These are phyloP conservation scores for Drosophila tsacasi DNA, from an alignment of 1,140 invertebrate species.

Conservation along the genomic window DNA sequence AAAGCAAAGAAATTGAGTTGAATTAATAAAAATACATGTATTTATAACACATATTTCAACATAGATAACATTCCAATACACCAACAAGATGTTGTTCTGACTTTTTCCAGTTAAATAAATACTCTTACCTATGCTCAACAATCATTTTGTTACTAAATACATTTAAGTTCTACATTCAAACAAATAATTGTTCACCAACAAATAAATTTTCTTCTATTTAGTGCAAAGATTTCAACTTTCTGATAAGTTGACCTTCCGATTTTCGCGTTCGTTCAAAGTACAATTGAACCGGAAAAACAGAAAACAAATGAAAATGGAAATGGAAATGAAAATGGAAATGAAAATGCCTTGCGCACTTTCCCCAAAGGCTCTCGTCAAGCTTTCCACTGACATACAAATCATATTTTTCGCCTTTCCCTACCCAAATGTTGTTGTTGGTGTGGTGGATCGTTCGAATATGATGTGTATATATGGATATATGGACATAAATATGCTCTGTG, in stretches of 20 bases:
- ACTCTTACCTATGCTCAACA: neutral
- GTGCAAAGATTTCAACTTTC: neutral
- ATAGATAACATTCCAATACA: neutral
- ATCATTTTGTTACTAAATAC: neutral
- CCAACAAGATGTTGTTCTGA: neutral
- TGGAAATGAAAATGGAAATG: neutral
- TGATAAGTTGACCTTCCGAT: constrained; percentile 8
- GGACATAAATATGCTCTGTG: constrained; percentile 39
- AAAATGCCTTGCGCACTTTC: constrained; percentile 27
- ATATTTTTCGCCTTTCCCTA: constrained; percentile 23
- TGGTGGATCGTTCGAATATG: constrained; percentile 25
- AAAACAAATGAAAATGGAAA: neutral
- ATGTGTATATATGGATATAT: constrained; percentile 23
- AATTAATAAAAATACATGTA: too few species aligned
- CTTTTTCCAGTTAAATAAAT: neutral
- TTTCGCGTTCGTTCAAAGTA: constrained; percentile 1
- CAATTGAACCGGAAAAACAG: constrained; percentile 6
- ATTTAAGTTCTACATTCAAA: neutral
- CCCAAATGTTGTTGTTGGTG: neutral
- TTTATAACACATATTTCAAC: too few species aligned
- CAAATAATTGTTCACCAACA: neutral
- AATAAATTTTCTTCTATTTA: neutral
- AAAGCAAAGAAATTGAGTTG: too few species aligned
- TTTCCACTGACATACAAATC: constrained; percentile 38
- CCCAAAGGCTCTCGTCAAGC: constrained; percentile 8